These are phyloP conservation scores for Dicaeum eximium DNA, from an alignment of 2,113 vertebrate genomes.

Conservation along the genomic window DNA sequence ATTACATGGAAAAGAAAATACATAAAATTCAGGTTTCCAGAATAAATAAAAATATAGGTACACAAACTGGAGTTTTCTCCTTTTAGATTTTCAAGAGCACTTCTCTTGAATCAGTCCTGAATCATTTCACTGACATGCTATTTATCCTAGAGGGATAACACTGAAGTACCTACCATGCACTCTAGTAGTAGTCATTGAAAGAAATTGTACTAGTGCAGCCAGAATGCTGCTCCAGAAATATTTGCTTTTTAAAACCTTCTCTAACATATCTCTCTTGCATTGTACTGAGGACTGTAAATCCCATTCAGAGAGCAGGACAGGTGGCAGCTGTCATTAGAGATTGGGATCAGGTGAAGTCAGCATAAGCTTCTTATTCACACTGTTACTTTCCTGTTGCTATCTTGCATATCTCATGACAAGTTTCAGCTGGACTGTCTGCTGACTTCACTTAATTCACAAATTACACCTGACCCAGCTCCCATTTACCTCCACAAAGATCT, in stretches of 20 bases:
- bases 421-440: neutral
- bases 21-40: neutral
- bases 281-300: neutral
- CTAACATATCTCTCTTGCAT: neutral
- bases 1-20: neutral
- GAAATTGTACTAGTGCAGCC: neutral
- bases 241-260: neutral
- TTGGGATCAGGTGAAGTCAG: neutral
- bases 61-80: neutral
- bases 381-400: neutral
- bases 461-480: neutral
- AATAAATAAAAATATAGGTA: neutral
- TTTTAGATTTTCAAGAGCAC: neutral
- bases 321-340: neutral
- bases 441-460: neutral
- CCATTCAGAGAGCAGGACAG: neutral
- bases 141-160: neutral
- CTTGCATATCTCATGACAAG: accelerated
- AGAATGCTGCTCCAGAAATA: neutral
- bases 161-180: neutral
- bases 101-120: neutral
- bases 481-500: neutral
- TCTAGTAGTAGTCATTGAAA: neutral
- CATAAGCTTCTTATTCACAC: neutral
- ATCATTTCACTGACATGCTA: neutral